These are phyloP conservation scores for Linnaemya vulpina DNA, from an alignment of 2,888 invertebrate species.

Conservation along the genomic window DNA sequence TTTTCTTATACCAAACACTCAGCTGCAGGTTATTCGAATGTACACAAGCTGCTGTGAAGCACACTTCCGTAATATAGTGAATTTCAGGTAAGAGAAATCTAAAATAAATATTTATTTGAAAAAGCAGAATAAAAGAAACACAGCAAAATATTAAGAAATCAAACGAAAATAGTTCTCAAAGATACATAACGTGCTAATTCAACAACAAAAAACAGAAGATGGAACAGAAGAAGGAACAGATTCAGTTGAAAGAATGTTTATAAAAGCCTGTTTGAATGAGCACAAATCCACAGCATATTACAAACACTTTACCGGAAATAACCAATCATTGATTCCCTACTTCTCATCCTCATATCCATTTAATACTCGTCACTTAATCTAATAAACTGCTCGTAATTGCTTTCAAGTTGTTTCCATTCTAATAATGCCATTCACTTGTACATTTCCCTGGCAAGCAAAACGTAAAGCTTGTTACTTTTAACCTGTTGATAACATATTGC, in stretches of 20 bases:
- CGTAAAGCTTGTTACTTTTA: constrained; percentile 25
- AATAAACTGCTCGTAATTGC: constrained; percentile 45
- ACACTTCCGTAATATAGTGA: neutral
- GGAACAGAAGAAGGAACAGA: too few species aligned
- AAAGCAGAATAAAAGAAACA: neutral
- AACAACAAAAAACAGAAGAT: constrained; percentile 4
- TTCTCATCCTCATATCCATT: constrained; percentile 11
- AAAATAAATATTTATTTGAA: constrained; percentile 37
- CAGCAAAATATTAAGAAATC: neutral
- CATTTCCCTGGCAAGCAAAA: constrained; percentile 11
- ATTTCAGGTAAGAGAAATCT: constrained; percentile 3
- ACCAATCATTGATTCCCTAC: constrained; percentile 13
- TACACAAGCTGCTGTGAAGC: neutral
- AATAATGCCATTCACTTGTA: constrained; percentile 8
- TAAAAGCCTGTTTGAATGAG: neutral
- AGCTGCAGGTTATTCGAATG: constrained; percentile 9
- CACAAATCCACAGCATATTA: neutral
- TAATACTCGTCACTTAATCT: constrained; percentile 34
- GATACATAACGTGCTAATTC: neutral
- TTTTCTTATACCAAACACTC: constrained; percentile 14
- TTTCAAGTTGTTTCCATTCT: constrained; percentile 44
- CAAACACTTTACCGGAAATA: constrained; percentile 8
- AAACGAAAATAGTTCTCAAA: constrained; percentile 8
- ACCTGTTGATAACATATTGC: constrained; percentile 8
- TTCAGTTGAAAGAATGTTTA: neutral